phyloP scores from a whole-genome alignment of 2,888 invertebrate species.

The Muscina levida region DNA sequence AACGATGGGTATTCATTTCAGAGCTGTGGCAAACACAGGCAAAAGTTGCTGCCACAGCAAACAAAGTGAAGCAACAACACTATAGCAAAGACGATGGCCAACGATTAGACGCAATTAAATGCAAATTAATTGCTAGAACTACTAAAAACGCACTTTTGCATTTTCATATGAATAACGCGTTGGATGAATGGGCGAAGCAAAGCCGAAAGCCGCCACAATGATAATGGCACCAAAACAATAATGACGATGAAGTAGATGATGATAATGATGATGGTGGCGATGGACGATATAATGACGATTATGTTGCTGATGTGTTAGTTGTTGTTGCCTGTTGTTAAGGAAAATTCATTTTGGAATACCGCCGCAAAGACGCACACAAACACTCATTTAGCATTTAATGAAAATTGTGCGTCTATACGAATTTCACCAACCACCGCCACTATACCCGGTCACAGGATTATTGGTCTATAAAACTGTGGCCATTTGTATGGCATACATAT shows the following conservation, averaged over 20 bases:
- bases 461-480: neutral
- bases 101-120: conserved; percentile 68
- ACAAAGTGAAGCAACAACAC: neutral
- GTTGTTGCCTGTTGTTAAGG: conserved; percentile 15
- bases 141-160: conserved; percentile 51
- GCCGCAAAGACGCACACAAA: conserved; percentile 11
- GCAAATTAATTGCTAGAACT: conserved; percentile 68
- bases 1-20: conserved; percentile 14
- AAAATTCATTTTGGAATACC: conserved; percentile 41
- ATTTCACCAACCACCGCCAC: neutral
- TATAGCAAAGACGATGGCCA: conserved; percentile 40
- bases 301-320: neutral
- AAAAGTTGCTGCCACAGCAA: conserved; percentile 37
- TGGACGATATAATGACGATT: conserved; percentile 3
- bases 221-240: conserved; percentile 46
- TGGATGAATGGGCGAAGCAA: conserved; percentile 2
- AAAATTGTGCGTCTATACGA: conserved; percentile 18
- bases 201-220: neutral
- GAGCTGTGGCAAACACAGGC: conserved; percentile 35
- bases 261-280: conserved; percentile 22
- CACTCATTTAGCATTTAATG: conserved; percentile 31
- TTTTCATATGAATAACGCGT: conserved; percentile 41
- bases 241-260: conserved; percentile 50
- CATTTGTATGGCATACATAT: neutral
- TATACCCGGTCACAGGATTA: neutral